Evolutionary conservation across 2,888 invertebrate genomes (phyloP), one percentile per base, ranked within the genome.

Genomic region (Matsumyia berberina): DNA sequence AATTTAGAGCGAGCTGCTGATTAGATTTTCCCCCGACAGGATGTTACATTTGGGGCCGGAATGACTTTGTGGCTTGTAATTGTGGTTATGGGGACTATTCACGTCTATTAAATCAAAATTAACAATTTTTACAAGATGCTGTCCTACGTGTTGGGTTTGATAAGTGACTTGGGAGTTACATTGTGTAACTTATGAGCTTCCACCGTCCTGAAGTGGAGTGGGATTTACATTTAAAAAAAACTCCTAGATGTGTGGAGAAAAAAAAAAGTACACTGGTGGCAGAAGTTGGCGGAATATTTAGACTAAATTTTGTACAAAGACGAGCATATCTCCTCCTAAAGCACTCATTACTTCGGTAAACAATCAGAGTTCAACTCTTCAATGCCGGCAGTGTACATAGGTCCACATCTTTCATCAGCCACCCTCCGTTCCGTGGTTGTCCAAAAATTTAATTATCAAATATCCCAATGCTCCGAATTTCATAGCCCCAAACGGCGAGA

Each of bases 401-500:
- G 8, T 6, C 37, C 55, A 35, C n/a, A n/a, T n/a, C n/a, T n/a
- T n/a, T 33, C 35, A 57, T 57, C 31, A 53, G 15, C 33, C 24
- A 24, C 24, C 24, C 24, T n/a, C n/a, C 2, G 24, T 24, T 24
- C 24, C 24, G 1, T 24, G 24, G 24, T 42, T 19, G 17, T n/a
- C 11, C 8, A 5, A 8, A n/a, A 37, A 55, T 33, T 35, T 46
- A 17, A 46, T 44, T 57, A 9, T 29, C 46, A 57, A 57, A 19
- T 70, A 44, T 42, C 58, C 24, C 35, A 57, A 70, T 70, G 57
- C 15, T 57, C 46, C 57, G 11, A 57, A 57, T 70, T 70, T 44
- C n/a, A 12, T 29, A 17, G 7, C 15, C 17, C 15, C 19, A 57
- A 57, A 69, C 19, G 11, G 9, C 11, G 15, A 57, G 44, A 17